phyloP scores from a whole-genome alignment of 2,888 invertebrate species.

The Malachius bipustulatus region DNA sequence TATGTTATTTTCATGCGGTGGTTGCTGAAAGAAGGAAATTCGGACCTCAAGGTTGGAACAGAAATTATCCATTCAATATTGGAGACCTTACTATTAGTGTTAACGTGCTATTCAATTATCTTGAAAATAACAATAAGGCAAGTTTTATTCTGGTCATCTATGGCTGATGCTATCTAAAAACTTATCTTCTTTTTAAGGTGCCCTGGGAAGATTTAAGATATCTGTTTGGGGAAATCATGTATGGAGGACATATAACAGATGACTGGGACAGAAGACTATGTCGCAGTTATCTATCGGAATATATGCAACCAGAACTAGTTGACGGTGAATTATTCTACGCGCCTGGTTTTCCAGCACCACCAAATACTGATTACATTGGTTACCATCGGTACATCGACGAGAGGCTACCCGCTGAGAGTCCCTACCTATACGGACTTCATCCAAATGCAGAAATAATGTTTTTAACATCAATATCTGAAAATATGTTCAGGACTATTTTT shows the following conservation, averaged over 20 bases:
- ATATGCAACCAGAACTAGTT: conserved; percentile 76
- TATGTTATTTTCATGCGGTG: conserved; percentile 93
- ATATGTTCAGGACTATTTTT: conserved; percentile 70
- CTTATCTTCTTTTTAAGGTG: conserved; percentile 33
- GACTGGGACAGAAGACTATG: conserved; percentile 90
- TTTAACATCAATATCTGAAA: conserved; percentile 74
- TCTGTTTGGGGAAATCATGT: conserved; percentile 95
- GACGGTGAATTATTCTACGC: conserved; percentile 78
- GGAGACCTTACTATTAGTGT: conserved; percentile 88
- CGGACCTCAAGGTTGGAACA: conserved; percentile 90
- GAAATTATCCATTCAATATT: conserved; percentile 64
- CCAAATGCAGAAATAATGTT: conserved; percentile 94
- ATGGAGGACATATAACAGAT: conserved; percentile 93
- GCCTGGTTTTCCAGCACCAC: conserved; percentile 75
- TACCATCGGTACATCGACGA: conserved; percentile 86
- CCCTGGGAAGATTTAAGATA: conserved; percentile 94
- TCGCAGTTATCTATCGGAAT: conserved; percentile 73
- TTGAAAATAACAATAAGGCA: conserved; percentile 71
- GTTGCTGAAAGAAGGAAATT: conserved; percentile 87
- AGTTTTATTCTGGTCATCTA: conserved; percentile 8
- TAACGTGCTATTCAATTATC: conserved; percentile 79
- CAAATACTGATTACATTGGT: conserved; percentile 74
- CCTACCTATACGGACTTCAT: conserved; percentile 82
- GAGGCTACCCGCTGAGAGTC: conserved; percentile 74
- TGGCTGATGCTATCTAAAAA: too few species aligned